phyloP scores from a whole-genome alignment of 1,140 invertebrate species.

The Atta texana region DNA sequence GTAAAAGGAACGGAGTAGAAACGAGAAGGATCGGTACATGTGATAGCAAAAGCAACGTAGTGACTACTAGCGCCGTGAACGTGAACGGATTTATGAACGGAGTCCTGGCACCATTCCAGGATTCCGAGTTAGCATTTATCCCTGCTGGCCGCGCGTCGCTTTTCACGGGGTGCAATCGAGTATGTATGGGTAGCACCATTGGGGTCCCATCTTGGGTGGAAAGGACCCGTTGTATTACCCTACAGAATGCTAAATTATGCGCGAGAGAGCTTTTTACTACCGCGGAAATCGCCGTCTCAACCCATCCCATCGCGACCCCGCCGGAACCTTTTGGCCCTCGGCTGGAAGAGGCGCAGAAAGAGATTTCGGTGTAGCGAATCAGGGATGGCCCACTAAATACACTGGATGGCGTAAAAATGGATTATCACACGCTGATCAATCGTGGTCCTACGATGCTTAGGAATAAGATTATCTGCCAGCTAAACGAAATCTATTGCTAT shows the following conservation, averaged over 20 bases:
- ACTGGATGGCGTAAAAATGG: conserved; percentile 23
- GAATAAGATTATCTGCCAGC: not conserved
- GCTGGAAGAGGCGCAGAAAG: conserved; percentile 30
- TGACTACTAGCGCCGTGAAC: conserved; percentile 76
- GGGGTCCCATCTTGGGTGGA: conserved; percentile 12
- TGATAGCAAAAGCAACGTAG: conserved; percentile 77
- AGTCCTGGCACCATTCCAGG: conserved; percentile 82
- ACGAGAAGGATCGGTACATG: conserved; percentile 70
- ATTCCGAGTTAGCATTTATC: conserved; percentile 82
- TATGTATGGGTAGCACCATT: conserved; percentile 67
- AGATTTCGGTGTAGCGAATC: conserved; percentile 43
- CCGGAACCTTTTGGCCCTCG: conserved; percentile 50
- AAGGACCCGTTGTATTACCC: conserved; percentile 77
- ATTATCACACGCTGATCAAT: conserved; percentile 62
- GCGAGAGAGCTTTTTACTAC: conserved; percentile 80
- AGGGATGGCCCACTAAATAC: conserved; percentile 7
- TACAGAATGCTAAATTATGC: conserved; percentile 84
- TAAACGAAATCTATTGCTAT: not conserved
- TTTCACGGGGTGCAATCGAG: conserved; percentile 77
- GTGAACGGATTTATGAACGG: conserved; percentile 84
- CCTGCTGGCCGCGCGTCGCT: conserved; percentile 61
- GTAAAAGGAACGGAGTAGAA: conserved; percentile 50
- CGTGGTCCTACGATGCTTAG: not conserved
- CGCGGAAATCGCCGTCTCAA: conserved; percentile 77
- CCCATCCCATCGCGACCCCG: conserved; percentile 51